Conservation (phyloP, 2,888 invertebrate species). For the Parnassius smintheus region DNA sequence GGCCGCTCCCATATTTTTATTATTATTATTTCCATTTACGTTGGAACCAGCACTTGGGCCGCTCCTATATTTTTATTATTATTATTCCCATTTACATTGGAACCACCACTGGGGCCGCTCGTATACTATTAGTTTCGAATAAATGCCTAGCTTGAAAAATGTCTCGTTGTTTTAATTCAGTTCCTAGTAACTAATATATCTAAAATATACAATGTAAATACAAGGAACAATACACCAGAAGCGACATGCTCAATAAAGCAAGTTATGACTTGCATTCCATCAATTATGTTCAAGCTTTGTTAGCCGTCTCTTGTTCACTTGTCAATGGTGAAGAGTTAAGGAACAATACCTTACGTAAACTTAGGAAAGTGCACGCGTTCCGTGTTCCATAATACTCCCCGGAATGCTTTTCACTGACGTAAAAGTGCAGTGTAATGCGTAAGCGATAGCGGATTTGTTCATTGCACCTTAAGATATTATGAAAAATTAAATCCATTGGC, state of each 20-base stretch:
- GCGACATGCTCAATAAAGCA: not conserved
- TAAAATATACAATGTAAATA: no score
- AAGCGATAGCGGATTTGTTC: constrained; percentile 4
- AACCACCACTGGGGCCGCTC: no score
- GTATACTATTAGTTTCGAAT: no score
- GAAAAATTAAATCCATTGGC: not conserved
- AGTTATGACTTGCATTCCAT: not conserved
- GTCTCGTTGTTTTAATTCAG: no score
- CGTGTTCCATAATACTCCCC: constrained; percentile 11
- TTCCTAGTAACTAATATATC: no score
- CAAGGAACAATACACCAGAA: not conserved
- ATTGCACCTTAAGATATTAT: not conserved
- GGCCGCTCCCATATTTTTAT: no score
- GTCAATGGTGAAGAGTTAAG: not conserved
- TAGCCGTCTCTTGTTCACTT: not conserved
- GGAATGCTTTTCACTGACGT: constrained; percentile 23
- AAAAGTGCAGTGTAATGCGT: not conserved
- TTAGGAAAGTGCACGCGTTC: constrained; percentile 18
- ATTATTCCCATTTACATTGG: no score
- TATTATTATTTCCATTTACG: no score
- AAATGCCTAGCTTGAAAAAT: no score
- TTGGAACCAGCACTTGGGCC: no score
- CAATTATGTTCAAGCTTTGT: not conserved
- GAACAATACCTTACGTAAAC: constrained; percentile 17
- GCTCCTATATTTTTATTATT: no score